Percentiles rank a stretch among this genome's conserved stretches.
Evolutionary conservation across 1,140 invertebrate genomes (phyloP).

Genomic region (Hylaeus volcanicus): DNA sequence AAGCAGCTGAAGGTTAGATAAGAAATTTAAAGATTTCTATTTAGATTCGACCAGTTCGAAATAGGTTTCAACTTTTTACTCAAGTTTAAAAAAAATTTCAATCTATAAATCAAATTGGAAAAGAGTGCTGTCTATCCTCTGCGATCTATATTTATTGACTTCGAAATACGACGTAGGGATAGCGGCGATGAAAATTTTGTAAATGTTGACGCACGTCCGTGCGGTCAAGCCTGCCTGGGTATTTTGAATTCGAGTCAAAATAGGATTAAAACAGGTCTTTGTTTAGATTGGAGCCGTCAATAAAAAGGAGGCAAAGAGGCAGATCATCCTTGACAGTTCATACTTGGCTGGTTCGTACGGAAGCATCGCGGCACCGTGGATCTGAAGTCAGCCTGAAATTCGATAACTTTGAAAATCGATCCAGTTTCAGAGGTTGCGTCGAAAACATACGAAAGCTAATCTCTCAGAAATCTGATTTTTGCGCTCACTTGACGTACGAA

Average conservation of each 20-base stretch:
- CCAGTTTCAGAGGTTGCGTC: constrained; percentile 52
- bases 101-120: too few species aligned
- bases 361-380: constrained; percentile 29
- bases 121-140: too few species aligned
- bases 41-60: constrained; percentile 9
- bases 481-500: neutral
- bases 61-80: neutral
- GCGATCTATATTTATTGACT: too few species aligned
- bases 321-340: constrained; percentile 65
- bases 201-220: constrained; percentile 14
- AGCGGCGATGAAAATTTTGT: constrained; percentile 3
- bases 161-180: neutral
- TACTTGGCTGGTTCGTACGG: constrained; percentile 54
- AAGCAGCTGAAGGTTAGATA: constrained; percentile 44
- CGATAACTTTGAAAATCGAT: constrained; percentile 66
- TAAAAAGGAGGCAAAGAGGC: constrained; percentile 27
- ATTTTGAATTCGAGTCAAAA: neutral
- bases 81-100: too few species aligned
- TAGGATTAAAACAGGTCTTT: constrained; percentile 8
- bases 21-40: constrained; percentile 32
- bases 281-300: constrained; percentile 33
- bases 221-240: neutral
- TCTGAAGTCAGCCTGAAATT: constrained; percentile 56
- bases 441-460: constrained; percentile 31
- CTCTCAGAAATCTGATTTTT: constrained; percentile 38